Conservation (phyloP, 2,888 invertebrate genomes). For the Maniola hyperantus region DNA sequence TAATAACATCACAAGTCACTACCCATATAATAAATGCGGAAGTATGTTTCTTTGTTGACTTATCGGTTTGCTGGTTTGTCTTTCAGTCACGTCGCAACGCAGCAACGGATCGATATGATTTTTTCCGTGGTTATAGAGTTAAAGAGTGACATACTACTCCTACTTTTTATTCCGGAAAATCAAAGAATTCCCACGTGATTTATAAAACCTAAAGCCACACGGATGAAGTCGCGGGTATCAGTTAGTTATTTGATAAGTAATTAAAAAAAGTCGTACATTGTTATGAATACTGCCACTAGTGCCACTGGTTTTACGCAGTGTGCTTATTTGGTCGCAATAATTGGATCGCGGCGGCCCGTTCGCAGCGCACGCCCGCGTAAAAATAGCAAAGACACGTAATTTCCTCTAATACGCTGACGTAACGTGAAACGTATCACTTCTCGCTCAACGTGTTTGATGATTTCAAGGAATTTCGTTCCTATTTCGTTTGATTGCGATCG, state of each 20-base stretch:
- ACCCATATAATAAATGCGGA: no score
- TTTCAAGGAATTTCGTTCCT: constrained; percentile 28
- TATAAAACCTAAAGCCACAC: not conserved
- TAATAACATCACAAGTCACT: no score
- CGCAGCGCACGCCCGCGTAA: constrained; percentile 32
- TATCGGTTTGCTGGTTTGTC: no score
- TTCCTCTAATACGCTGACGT: constrained; percentile 47
- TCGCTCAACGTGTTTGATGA: constrained; percentile 28
- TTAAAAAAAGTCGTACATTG: constrained; percentile 5
- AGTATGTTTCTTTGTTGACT: no score
- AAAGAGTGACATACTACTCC: no score
- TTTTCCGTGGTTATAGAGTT: no score
- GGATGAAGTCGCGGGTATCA: no score
- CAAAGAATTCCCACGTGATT: no score
- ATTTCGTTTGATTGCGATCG: constrained; percentile 22
- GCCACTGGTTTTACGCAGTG: constrained; percentile 30
- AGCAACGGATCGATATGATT: no score
- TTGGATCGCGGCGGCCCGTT: constrained; percentile 35
- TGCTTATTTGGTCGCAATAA: constrained; percentile 40
- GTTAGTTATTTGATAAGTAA: not conserved
- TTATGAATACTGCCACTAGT: constrained; percentile 27
- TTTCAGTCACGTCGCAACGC: no score
- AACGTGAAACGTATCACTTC: constrained; percentile 38
- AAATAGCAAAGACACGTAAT: constrained; percentile 51
- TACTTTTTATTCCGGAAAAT: no score